phyloP scores from a whole-genome alignment of 2,888 invertebrate species.

The Dimorphilus gyrociliatus region DNA sequence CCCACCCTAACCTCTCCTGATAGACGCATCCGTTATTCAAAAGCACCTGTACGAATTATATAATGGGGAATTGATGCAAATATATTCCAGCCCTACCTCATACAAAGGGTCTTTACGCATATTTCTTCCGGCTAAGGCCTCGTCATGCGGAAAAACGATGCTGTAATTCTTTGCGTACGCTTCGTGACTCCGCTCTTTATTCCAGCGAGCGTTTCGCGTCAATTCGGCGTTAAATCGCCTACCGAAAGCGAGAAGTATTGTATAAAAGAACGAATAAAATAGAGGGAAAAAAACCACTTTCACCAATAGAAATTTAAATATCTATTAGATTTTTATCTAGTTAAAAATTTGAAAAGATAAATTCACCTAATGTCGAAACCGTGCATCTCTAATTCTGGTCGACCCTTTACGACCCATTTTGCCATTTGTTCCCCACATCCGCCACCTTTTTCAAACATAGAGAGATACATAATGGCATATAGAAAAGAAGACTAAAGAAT shows the following conservation, averaged over 20 bases:
- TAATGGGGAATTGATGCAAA: background rate
- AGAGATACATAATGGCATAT: background rate
- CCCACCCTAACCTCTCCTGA: conserved; percentile 74
- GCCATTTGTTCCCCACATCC: conserved; percentile 71
- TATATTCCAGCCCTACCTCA: conserved; percentile 39
- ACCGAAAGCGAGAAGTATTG: conserved; percentile 6
- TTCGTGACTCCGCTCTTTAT: conserved; percentile 66
- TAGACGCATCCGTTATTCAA: conserved; percentile 63
- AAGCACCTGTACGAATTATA: conserved; percentile 42
- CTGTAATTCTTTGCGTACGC: conserved; percentile 72
- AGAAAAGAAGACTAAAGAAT: no score
- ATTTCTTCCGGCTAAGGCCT: conserved; percentile 62
- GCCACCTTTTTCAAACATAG: conserved; percentile 43
- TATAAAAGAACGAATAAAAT: no score
- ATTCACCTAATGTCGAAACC: conserved; percentile 57
- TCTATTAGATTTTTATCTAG: no score
- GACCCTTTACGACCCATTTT: conserved; percentile 63
- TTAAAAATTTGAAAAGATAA: no score
- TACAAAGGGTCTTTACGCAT: conserved; percentile 52
- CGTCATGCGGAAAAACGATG: conserved; percentile 65
- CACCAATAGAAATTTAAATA: no score
- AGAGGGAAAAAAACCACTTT: no score
- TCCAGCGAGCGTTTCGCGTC: conserved; percentile 55
- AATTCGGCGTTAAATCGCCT: conserved; percentile 57
- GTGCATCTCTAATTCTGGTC: conserved; percentile 69